Conservation (phyloP, 2,113 vertebrate species). For the Pipra filicauda region DNA sequence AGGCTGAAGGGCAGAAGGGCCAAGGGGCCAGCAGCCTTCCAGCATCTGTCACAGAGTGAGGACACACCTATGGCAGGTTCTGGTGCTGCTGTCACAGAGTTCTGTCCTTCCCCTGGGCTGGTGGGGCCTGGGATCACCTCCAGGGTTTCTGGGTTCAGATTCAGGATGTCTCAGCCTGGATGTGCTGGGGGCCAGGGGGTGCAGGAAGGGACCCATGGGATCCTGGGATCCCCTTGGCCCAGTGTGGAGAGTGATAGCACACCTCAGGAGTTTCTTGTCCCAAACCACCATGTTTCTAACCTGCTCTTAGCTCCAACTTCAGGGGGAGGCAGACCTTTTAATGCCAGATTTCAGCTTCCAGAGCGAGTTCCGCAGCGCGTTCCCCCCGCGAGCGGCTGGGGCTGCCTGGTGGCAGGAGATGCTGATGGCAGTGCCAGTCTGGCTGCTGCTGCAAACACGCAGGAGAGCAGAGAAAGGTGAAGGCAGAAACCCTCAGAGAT, state of each 20-base stretch:
- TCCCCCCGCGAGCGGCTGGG: not conserved
- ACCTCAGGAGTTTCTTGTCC: fast-evolving
- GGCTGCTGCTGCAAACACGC: not conserved
- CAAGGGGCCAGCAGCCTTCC: not conserved
- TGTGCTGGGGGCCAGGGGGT: not conserved
- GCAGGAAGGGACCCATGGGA: not conserved
- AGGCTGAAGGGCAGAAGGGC: not conserved
- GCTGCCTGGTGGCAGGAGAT: not conserved
- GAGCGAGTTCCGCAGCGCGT: not conserved
- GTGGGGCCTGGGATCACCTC: not conserved
- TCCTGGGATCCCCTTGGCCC: not conserved
- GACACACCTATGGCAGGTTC: not conserved
- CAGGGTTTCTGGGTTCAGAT: not conserved
- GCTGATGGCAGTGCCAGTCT: not conserved
- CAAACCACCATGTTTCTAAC: fast-evolving
- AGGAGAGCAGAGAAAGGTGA: not conserved
- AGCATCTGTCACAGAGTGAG: not conserved
- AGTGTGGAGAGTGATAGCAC: fast-evolving
- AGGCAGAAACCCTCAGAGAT: conserved; percentile 71
- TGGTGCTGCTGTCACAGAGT: not conserved
- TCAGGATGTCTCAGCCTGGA: not conserved
- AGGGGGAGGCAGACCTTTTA: not conserved
- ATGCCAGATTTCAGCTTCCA: not conserved
- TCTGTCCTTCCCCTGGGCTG: not conserved
- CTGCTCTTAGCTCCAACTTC: not conserved